Percentiles rank a stretch among this genome's conserved stretches.
phyloP scores from a whole-genome alignment of 35 echinoderm and acorn worm species.

The Stichopus chloronotus region DNA sequence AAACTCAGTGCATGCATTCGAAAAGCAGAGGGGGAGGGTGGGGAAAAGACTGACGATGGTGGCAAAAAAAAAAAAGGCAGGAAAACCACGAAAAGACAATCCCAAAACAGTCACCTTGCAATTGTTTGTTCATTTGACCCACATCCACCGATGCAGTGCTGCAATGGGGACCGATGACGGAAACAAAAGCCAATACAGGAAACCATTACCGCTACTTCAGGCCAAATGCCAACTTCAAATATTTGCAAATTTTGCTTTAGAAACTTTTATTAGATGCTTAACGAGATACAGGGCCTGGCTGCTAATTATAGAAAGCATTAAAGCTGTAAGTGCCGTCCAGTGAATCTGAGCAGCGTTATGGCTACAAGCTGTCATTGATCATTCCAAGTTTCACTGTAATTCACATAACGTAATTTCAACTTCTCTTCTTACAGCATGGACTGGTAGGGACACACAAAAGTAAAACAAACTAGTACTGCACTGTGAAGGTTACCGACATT shows the following conservation, averaged over 20 bases:
- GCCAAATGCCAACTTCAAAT: slow-evolving; percentile 51
- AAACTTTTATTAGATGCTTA: background rate
- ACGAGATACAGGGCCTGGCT: background rate
- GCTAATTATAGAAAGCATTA: slow-evolving; percentile 7
- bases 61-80: background rate
- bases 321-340: background rate
- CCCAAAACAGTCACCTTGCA: background rate
- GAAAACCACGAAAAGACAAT: slow-evolving; percentile 37
- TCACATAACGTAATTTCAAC: background rate
- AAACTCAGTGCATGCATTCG: no score
- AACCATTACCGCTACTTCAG: slow-evolving; percentile 29
- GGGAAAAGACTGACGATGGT: no score
- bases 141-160: background rate
- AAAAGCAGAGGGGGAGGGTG: no score
- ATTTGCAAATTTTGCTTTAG: slow-evolving; percentile 48
- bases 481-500: no score
- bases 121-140: slow-evolving; percentile 46
- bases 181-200: slow-evolving; percentile 37
- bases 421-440: background rate
- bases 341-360: background rate
- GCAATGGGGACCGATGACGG: background rate
- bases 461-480: no score
- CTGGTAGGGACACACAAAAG: no score
- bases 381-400: background rate
- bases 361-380: background rate